These are phyloP conservation scores for Sylvicola cinctus DNA, from an alignment of 2,888 invertebrate species.

Conservation along the genomic window DNA sequence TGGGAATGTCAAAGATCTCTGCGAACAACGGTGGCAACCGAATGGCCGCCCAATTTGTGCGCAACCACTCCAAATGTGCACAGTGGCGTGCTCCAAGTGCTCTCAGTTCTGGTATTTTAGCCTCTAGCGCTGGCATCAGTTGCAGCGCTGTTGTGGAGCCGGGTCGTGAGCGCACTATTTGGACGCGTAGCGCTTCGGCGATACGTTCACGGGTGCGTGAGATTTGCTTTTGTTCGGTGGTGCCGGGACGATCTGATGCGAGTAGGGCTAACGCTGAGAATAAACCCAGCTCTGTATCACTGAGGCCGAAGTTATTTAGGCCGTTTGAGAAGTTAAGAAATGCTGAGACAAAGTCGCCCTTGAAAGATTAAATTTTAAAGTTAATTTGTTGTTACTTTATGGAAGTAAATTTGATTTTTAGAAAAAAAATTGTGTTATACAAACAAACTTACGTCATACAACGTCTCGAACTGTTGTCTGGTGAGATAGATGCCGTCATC, in stretches of 20 bases:
- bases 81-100: constrained; percentile 65
- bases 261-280: constrained; percentile 72
- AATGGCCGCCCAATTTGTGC: constrained; percentile 67
- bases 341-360: constrained; percentile 68
- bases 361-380: not conserved
- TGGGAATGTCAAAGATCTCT: constrained; percentile 93
- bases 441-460: constrained; percentile 81
- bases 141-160: constrained; percentile 24
- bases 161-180: constrained; percentile 31
- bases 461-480: constrained; percentile 60
- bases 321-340: constrained; percentile 62
- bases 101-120: constrained; percentile 55
- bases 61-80: constrained; percentile 74
- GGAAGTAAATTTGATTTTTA: no score
- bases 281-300: constrained; percentile 78
- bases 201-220: constrained; percentile 62
- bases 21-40: constrained; percentile 83
- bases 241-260: constrained; percentile 56
- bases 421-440: no score
- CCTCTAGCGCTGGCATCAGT: constrained; percentile 27
- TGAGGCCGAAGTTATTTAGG: constrained; percentile 52
- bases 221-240: constrained; percentile 60
- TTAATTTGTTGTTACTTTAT: not conserved
- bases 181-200: constrained; percentile 69
- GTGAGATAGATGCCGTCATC: constrained; percentile 76